These are phyloP conservation scores for Callyntrura guangdongensis DNA, from an alignment of 2,888 invertebrate genomes.

Conservation along the genomic window DNA sequence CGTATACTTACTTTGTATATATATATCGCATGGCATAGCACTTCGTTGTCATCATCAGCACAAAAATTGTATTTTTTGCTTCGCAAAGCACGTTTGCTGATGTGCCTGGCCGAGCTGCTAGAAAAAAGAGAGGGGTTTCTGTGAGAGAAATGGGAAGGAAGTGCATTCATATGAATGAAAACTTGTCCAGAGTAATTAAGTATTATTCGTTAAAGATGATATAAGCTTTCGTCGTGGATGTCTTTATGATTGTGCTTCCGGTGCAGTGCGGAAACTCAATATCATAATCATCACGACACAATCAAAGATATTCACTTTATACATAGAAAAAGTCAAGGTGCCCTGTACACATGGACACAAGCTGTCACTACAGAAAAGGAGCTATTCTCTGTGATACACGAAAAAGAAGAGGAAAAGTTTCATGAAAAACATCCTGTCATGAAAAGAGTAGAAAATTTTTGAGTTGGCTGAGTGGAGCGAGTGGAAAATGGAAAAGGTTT, in stretches of 20 bases:
- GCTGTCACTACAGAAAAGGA: not conserved
- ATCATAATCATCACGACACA: not conserved
- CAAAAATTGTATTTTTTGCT: slow-evolving; percentile 19
- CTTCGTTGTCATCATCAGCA: slow-evolving; percentile 27
- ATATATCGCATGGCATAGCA: no score
- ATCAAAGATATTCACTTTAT: not conserved
- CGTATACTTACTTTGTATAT: not conserved
- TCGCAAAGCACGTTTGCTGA: slow-evolving; percentile 4
- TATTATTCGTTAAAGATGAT: not conserved
- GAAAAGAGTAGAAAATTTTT: not conserved
- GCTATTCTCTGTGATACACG: not conserved
- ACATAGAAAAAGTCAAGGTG: not conserved
- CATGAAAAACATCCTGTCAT: not conserved
- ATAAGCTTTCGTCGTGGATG: not conserved
- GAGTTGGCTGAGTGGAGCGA: slow-evolving; percentile 13
- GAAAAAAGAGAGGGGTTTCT: not conserved
- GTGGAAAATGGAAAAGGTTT: slow-evolving; percentile 47
- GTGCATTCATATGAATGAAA: slow-evolving; percentile 9
- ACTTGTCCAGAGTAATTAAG: not conserved
- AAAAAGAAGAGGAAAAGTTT: not conserved
- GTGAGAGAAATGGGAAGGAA: slow-evolving; percentile 20
- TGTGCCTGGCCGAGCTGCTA: not conserved
- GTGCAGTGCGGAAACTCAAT: not conserved
- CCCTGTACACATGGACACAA: not conserved
- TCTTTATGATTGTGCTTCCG: slow-evolving; percentile 7